Conservation (phyloP, 64 coral and sea anemone species). For the Catalaphyllia jardinei region DNA sequence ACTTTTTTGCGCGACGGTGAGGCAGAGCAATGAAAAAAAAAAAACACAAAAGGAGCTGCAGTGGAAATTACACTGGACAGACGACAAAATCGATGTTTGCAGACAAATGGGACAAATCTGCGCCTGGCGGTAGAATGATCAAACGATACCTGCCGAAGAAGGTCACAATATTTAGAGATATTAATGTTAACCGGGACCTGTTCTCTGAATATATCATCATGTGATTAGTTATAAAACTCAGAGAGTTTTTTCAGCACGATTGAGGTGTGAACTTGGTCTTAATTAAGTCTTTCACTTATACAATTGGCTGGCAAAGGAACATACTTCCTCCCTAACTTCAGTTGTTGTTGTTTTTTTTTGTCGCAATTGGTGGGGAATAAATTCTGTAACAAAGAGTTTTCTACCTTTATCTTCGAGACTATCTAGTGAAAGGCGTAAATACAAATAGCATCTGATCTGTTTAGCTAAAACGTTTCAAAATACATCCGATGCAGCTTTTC, state of each 20-base stretch:
- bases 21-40: neutral
- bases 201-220: neutral
- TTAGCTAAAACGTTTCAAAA: neutral
- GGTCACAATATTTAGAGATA: conserved; percentile 5
- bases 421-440: too few relatives aligned
- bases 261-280: neutral
- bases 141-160: neutral
- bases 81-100: neutral
- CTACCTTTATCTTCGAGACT: too few relatives aligned
- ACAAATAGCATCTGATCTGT: too few relatives aligned
- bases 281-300: neutral
- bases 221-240: neutral
- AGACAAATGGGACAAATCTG: neutral
- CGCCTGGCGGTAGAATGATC: neutral
- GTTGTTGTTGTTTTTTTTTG: too few relatives aligned
- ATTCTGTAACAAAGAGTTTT: too few relatives aligned
- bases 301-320: too few relatives aligned
- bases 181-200: neutral
- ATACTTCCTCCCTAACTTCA: too few relatives aligned
- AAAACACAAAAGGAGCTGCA: neutral
- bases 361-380: too few relatives aligned
- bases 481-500: neutral
- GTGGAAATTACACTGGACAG: neutral
- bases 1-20: too few relatives aligned
- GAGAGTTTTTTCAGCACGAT: neutral